phyloP scores from a whole-genome alignment of 2,113 vertebrate genomes.

The Notarius quadriscutis region DNA sequence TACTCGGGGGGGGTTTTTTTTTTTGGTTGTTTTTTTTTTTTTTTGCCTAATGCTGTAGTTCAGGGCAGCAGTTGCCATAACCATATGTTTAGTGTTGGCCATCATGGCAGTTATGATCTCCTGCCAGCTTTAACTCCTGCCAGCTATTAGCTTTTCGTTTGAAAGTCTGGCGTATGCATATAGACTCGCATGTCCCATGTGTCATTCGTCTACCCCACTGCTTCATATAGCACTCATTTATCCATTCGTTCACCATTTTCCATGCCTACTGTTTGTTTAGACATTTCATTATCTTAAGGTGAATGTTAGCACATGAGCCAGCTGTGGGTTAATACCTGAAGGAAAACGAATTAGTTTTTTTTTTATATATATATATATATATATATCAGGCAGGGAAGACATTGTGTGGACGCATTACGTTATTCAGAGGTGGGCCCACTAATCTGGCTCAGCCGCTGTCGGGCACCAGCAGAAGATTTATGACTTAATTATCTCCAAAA shows the following conservation, averaged over 20 bases:
- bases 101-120: constrained; percentile 35
- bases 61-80: constrained; percentile 30
- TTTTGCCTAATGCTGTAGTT: constrained; percentile 1
- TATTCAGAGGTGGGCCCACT: constrained; percentile 51
- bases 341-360: constrained; percentile 58
- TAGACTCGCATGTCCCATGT: constrained; percentile 37
- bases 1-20: no score
- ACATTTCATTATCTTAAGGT: constrained; percentile 69
- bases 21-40: no score
- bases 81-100: constrained; percentile 18
- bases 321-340: constrained; percentile 51
- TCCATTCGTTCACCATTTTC: constrained; percentile 28
- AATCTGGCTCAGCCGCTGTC: constrained; percentile 61
- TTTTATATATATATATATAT: no score
- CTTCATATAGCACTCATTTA: constrained; percentile 13
- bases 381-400: constrained; percentile 62
- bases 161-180: constrained; percentile 47
- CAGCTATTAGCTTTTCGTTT: constrained; percentile 47
- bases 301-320: constrained; percentile 49
- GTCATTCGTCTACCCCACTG: constrained; percentile 16
- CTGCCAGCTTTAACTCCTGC: constrained; percentile 42
- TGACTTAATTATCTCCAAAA: constrained; percentile 75
- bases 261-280: constrained; percentile 67
- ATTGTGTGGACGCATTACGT: constrained; percentile 60
- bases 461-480: constrained; percentile 69